A percentile compares a stretch with the other conserved stretches of the same genome.
Conservation (phyloP, 2,797 vertebrate genomes). For the Sebastes oblongus region DNA sequence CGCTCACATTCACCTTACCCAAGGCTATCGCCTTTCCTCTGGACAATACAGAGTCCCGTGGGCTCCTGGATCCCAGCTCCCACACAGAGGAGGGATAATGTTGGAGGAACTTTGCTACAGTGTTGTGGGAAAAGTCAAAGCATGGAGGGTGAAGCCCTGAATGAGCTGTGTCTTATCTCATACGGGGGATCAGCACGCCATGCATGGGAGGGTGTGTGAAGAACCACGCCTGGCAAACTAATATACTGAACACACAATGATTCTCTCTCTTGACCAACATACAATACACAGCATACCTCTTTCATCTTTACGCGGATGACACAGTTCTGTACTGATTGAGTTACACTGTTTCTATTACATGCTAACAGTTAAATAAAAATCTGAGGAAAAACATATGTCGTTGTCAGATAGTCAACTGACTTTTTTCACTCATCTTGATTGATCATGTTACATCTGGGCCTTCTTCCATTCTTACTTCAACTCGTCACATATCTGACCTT, state of each 20-base stretch:
- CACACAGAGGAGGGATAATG: slow-evolving; percentile 43
- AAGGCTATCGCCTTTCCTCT: slow-evolving; percentile 79
- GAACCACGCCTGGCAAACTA: slow-evolving; percentile 18
- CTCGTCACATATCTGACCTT: slow-evolving; percentile 74
- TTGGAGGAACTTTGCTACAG: slow-evolving; percentile 21
- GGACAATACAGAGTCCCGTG: slow-evolving; percentile 64
- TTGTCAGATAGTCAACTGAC: not conserved
- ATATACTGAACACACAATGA: not conserved
- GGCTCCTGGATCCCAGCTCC: slow-evolving; percentile 56
- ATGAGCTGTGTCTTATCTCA: slow-evolving; percentile 29
- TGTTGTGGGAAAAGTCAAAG: slow-evolving; percentile 48
- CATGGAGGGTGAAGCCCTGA: slow-evolving; percentile 15
- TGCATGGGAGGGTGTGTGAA: slow-evolving; percentile 25
- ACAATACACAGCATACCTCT: not conserved
- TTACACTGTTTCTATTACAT: not conserved
- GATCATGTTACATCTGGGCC: not conserved
- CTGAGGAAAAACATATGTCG: not conserved
- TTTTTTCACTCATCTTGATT: not conserved
- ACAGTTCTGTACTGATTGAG: not conserved
- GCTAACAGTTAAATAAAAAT: not conserved
- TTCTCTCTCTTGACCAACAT: not conserved
- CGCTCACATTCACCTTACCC: slow-evolving; percentile 75
- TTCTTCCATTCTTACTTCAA: not conserved
- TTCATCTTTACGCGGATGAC: not conserved
- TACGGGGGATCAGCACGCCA: not conserved